A percentile compares a stretch with the other conserved stretches of the same genome.
Evolutionary conservation across 2,113 vertebrate species (phyloP).

Genomic region (Alethe castanea): DNA sequence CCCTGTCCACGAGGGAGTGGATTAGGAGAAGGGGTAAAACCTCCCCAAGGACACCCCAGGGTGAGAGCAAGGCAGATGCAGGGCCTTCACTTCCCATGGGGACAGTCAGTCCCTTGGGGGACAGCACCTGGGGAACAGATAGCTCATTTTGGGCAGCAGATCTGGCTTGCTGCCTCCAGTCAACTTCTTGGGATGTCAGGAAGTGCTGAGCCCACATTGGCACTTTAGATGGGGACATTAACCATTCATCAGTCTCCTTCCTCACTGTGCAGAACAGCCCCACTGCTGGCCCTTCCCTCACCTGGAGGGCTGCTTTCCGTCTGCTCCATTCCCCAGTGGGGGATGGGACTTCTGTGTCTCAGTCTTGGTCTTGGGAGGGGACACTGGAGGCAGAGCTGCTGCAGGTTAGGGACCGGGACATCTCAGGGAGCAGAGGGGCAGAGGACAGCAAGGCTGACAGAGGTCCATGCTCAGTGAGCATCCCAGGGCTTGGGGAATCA

Average conservation of each 20-base stretch:
- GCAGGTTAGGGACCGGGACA: not conserved
- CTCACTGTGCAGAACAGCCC: not conserved
- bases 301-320: not conserved
- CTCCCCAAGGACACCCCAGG: not conserved
- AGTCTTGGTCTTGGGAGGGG: not conserved
- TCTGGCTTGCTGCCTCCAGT: not conserved
- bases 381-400: not conserved
- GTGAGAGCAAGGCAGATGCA: not conserved
- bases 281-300: not conserved
- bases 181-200: not conserved
- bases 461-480: not conserved
- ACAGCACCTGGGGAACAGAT: not conserved
- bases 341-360: not conserved
- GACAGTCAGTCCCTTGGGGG: fast-evolving
- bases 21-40: not conserved
- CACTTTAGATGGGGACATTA: not conserved
- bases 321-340: not conserved
- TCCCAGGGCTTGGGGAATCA: not conserved
- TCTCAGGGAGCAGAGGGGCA: not conserved
- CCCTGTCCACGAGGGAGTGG: fast-evolving
- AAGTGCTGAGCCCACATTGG: not conserved
- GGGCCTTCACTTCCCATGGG: fast-evolving
- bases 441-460: not conserved
- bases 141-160: fast-evolving
- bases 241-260: not conserved